Evolutionary conservation across 1,140 invertebrate genomes (phyloP).

Genomic region (Tenebrio molitor): DNA sequence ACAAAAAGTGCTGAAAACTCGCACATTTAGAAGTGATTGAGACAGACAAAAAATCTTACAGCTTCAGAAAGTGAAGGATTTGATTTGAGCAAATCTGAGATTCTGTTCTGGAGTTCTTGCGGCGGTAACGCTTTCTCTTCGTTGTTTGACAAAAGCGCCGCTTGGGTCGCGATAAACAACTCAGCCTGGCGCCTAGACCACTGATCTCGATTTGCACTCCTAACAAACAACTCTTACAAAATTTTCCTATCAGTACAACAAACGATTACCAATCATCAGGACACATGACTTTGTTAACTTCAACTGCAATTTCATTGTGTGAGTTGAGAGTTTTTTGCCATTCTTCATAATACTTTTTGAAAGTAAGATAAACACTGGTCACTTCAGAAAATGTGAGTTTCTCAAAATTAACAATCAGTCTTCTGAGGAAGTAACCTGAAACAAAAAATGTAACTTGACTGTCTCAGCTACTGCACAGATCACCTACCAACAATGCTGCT

Average conservation of each 20-base stretch:
- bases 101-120: constrained; percentile 79
- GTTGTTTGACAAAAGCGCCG: constrained; percentile 83
- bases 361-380: constrained; percentile 76
- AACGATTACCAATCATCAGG: constrained; percentile 54
- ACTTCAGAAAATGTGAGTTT: constrained; percentile 87
- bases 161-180: constrained; percentile 88
- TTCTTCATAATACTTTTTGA: constrained; percentile 74
- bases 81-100: constrained; percentile 82
- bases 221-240: constrained; percentile 42
- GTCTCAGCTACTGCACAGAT: constrained; percentile 54
- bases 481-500: constrained; percentile 66
- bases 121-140: constrained; percentile 84
- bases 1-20: constrained; percentile 85
- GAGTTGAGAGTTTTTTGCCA: constrained; percentile 57
- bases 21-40: neutral
- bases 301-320: constrained; percentile 47
- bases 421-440: constrained; percentile 81
- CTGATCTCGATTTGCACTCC: constrained; percentile 68
- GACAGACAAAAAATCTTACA: constrained; percentile 69
- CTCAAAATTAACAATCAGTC: constrained; percentile 85
- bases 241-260: neutral
- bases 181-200: constrained; percentile 91
- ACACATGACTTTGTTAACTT: constrained; percentile 39
- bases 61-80: constrained; percentile 88
- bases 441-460: constrained; percentile 65